These are phyloP conservation scores for Cisticola juncidis DNA, from an alignment of 2,113 vertebrate species.

Conservation along the genomic window DNA sequence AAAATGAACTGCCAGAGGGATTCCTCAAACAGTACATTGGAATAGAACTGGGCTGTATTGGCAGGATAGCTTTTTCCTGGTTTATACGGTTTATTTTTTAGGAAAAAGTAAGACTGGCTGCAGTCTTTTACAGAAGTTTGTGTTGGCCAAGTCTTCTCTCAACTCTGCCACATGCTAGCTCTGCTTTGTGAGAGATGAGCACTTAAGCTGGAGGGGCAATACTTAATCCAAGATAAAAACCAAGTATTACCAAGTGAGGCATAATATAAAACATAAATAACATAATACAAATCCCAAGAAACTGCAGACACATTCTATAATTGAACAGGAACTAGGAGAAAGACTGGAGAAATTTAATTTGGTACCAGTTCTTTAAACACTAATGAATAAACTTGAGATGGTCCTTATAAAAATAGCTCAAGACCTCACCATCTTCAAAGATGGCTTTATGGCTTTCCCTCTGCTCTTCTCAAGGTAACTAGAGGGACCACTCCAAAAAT, in stretches of 20 bases:
- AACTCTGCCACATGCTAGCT: background rate
- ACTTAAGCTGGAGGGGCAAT: background rate
- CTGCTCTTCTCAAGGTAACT: background rate
- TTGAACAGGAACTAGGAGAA: background rate
- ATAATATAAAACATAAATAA: background rate
- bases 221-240: background rate
- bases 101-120: background rate
- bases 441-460: background rate
- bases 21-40: background rate
- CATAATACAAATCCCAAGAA: background rate
- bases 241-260: background rate
- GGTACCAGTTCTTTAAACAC: background rate
- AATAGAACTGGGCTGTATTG: background rate
- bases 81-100: background rate
- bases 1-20: background rate
- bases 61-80: background rate
- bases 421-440: background rate
- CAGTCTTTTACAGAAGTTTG: constrained; percentile 14
- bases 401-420: background rate
- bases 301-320: background rate
- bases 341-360: background rate
- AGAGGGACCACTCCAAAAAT: background rate
- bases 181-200: background rate
- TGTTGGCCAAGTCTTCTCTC: background rate
- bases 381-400: background rate